Conservation (phyloP, 2,113 vertebrate genomes). For the Acrocephalus arundinaceus region DNA sequence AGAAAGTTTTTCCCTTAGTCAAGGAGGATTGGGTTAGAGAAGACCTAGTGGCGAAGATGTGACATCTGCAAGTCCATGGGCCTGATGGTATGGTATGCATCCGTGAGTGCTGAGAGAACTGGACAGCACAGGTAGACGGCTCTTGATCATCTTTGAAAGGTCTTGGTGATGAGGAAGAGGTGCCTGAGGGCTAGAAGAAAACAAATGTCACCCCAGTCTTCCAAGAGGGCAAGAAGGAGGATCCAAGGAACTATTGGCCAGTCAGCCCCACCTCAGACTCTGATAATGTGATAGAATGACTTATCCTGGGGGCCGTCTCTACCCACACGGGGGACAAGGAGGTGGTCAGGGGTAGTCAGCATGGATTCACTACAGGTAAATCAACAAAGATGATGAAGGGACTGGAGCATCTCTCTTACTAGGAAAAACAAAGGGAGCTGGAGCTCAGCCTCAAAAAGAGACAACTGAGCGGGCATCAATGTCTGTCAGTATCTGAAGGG, state of each 20-base stretch:
- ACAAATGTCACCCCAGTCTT: not conserved
- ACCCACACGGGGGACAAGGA: not conserved
- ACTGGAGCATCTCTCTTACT: not conserved
- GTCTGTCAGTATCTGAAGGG: not conserved
- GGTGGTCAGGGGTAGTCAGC: not conserved
- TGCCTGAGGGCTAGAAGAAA: not conserved
- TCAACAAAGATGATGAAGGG: not conserved
- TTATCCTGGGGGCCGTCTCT: not conserved
- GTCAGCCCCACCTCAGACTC: not conserved
- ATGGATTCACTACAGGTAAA: not conserved
- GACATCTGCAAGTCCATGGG: not conserved
- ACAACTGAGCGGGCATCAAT: not conserved
- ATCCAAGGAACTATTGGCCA: not conserved
- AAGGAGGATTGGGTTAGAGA: not conserved
- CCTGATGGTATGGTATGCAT: not conserved
- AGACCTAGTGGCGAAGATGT: not conserved
- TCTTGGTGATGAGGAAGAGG: not conserved
- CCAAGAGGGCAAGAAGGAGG: not conserved
- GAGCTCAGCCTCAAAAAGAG: not conserved
- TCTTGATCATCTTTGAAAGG: not conserved
- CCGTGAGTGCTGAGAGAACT: not conserved
- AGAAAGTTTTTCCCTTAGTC: not conserved
- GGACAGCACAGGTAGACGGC: too few species aligned
- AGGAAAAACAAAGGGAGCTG: not conserved
- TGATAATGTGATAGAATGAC: rapidly evolving